phyloP scores from a whole-genome alignment of 2,113 vertebrate genomes.

The Pogona vitticeps region DNA sequence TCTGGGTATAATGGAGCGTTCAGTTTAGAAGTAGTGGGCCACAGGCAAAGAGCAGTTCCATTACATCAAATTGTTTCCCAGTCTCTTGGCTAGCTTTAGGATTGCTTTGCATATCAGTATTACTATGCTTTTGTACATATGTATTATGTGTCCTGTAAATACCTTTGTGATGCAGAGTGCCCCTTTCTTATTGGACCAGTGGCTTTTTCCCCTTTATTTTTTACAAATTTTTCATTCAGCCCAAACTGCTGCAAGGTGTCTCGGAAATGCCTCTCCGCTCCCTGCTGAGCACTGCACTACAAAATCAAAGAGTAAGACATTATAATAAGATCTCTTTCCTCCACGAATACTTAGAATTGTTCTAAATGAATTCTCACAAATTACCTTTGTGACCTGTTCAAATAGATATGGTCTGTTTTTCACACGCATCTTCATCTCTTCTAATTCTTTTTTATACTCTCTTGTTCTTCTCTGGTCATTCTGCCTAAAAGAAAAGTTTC shows the following conservation, averaged over 20 bases:
- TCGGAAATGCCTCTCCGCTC: conserved; percentile 83
- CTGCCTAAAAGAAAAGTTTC: conserved; percentile 79
- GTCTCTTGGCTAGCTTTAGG: background rate
- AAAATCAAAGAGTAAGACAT: conserved; percentile 22
- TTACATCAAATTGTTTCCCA: background rate
- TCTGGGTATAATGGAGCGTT: background rate
- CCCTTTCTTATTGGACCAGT: conserved; percentile 41
- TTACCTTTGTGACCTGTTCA: conserved; percentile 86
- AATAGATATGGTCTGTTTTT: conserved; percentile 89
- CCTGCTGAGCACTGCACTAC: conserved; percentile 81
- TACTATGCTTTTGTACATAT: background rate
- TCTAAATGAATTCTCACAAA: background rate
- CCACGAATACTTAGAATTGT: background rate
- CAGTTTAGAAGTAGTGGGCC: background rate
- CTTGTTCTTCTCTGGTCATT: conserved; percentile 83
- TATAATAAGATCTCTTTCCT: conserved; percentile 1
- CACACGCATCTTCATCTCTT: conserved; percentile 88
- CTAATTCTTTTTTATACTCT: conserved; percentile 88
- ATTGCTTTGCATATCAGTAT: background rate
- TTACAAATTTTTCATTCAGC: conserved; percentile 87
- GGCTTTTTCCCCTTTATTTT: conserved; percentile 73
- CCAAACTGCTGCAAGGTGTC: conserved; percentile 81
- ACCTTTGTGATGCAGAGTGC: conserved; percentile 62
- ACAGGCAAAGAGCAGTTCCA: background rate
- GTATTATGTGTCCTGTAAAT: conserved; percentile 26